Evolutionary conservation across 2,113 vertebrate genomes (phyloP), one percentile per base, ranked within the genome.

Genomic region (Bambusicola thoracicus): DNA sequence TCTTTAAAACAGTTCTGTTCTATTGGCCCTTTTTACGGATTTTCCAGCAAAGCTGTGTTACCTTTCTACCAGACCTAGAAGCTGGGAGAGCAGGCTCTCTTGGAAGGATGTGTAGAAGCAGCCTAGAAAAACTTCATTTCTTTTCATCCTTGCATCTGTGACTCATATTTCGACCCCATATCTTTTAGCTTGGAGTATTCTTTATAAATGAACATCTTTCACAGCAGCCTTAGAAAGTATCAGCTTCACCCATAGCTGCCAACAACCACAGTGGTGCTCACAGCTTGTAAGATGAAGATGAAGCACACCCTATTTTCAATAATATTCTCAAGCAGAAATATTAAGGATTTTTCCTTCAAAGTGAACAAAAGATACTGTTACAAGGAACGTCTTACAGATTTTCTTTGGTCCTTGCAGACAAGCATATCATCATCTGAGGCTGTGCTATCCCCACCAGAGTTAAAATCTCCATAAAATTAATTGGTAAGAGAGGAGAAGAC

Each of bases 401-500:
- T 76, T 82, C 58, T 95, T 59, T 83, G 34, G 73, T 87, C 29
- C 83, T 58, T 91, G 67, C 29, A 85, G n/a, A 69, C 38, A 72
- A 89, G 63, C 41, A 8, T 73, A 63, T 48, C 9, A 41, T 86
- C 61, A 72, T 68, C 34, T 66, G 43, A 74, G 32, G 65, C 67
- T 81, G 53, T 79, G 46, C 76, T 77, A 76, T 87, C 79, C 67
- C 67, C 61, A 59, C 8, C 78, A 81, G 70, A 79, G 19, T 79
- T 68, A 82, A 66, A 93, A 90, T 81, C 29, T 84, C 66, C 83
- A 82, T 82, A 91, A 92, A 95, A 85, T 86, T 83, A 73, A 81
- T 65, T 4, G 25, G 24, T 8, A 40, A 81, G 48, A 61, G 43
- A 85, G 58, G 27, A 62, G 46, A 70, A 58, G 62, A 53, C 80